These are phyloP conservation scores for Andrena minutula DNA, from an alignment of 2,888 invertebrate species.

Conservation along the genomic window DNA sequence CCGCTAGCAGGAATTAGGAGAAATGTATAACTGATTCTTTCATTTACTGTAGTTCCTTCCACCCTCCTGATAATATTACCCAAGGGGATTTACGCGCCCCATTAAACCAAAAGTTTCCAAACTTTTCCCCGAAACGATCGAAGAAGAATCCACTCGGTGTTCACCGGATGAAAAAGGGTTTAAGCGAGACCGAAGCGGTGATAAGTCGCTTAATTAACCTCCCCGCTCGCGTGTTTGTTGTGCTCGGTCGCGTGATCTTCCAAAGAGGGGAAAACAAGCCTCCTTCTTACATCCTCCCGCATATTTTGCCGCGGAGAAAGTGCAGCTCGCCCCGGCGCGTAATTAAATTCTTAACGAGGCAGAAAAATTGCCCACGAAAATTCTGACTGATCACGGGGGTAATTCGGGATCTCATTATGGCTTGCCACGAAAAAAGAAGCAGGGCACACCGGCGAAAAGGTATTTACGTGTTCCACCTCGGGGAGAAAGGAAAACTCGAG, in stretches of 20 bases:
- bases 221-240: slow-evolving; percentile 3
- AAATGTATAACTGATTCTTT: slow-evolving; percentile 9
- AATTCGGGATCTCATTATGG: too few species aligned
- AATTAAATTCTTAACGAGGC: slow-evolving; percentile 43
- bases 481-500: too few species aligned
- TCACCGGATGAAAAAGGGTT: slow-evolving; percentile 19
- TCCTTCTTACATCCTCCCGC: slow-evolving; percentile 9
- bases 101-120: slow-evolving; percentile 24
- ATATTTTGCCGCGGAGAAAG: not conserved
- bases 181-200: not conserved
- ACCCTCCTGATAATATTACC: slow-evolving; percentile 6
- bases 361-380: too few species aligned
- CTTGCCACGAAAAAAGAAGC: too few species aligned
- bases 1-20: too few species aligned
- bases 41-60: not conserved
- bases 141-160: not conserved
- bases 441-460: too few species aligned
- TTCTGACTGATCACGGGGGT: too few species aligned
- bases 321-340: slow-evolving; percentile 12
- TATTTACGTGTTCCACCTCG: too few species aligned
- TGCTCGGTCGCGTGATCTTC: slow-evolving; percentile 6
- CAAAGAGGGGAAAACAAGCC: not conserved
- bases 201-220: slow-evolving; percentile 36
- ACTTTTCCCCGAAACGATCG: slow-evolving; percentile 5
- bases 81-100: slow-evolving; percentile 21